Evolutionary conservation across 2,888 invertebrate species (phyloP).

Genomic region (Lasioglossum marginatum): DNA sequence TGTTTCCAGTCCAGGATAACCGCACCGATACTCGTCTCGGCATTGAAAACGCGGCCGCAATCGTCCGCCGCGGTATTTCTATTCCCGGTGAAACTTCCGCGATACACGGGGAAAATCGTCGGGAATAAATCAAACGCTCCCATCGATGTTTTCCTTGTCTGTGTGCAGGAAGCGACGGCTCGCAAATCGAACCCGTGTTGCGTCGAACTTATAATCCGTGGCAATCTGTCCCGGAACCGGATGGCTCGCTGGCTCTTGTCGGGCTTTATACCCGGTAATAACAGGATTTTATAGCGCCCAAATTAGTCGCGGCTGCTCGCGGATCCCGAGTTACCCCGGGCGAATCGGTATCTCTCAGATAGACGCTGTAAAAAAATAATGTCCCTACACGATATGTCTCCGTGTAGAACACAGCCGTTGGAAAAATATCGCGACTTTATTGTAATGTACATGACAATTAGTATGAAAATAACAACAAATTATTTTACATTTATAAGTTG

Average conservation of each 20-base stretch:
- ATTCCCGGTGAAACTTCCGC: not conserved
- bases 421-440: too few relatives aligned
- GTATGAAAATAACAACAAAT: too few relatives aligned
- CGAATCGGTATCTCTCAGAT: constrained; percentile 37
- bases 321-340: not conserved
- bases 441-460: too few relatives aligned
- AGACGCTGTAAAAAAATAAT: constrained; percentile 26
- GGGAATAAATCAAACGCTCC: constrained; percentile 22
- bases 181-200: constrained; percentile 43
- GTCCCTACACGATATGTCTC: too few relatives aligned
- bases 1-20: not conserved
- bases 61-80: constrained; percentile 6
- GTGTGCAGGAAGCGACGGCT: constrained; percentile 14
- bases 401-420: too few relatives aligned
- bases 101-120: not conserved
- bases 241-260: not conserved
- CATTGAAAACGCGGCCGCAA: not conserved
- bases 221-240: constrained; percentile 40
- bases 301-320: constrained; percentile 33
- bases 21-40: not conserved
- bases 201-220: constrained; percentile 52
- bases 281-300: constrained; percentile 52
- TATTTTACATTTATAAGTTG: too few relatives aligned
- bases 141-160: constrained; percentile 8
- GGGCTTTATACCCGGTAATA: constrained; percentile 52